Evolutionary conservation across 1,140 invertebrate genomes (phyloP), one percentile per base, ranked within the genome.

Genomic region (Brachionus rotundiformis): DNA sequence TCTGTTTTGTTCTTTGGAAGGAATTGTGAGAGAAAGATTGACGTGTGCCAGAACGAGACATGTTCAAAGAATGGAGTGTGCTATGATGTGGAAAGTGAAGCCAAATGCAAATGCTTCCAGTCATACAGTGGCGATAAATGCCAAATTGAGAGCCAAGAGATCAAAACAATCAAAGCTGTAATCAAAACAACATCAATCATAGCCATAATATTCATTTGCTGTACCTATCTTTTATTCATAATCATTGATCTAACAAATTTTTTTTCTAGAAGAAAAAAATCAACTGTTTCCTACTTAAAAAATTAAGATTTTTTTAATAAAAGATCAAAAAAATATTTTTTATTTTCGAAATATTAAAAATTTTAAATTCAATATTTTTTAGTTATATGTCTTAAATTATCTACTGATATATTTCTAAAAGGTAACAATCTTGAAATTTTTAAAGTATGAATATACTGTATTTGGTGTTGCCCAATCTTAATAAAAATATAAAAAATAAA

Each of bases 21-120:
- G 1, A 47, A 47, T 49, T 77, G 73, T 59, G 23, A 77, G 39
- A 27, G 13, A 33, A 59, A 77, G 23, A 33, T 47, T 16, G 39
- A 77, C 49, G 19, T 77, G 27, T 77, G 73, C 16, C 10, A n/a
- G 31, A 59, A 59, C 31, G 73, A 54, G 27, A 77, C 73, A 16
- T 77, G 73, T 33, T 77, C 73, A 8, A 16, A 23, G n/a, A 49
- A 77, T 77, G 73, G 73, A 31, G 73, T 77, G 1, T 77, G 73
- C 19, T 31, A 23, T 13, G 39, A 49, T 33, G 44, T 29, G 8
- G 39, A 44, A n/a, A 19, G 13, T 47, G 39, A 54, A 59, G 10
- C 73, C 13, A 23, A 54, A n/a, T 77, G 73, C 19, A 49, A 77
- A 49, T 77, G 73, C 33, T 77, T 77, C 11, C 29, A 77, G 29